These are phyloP conservation scores for Fragum fragum DNA, from an alignment of 2,888 invertebrate species.

Conservation along the genomic window DNA sequence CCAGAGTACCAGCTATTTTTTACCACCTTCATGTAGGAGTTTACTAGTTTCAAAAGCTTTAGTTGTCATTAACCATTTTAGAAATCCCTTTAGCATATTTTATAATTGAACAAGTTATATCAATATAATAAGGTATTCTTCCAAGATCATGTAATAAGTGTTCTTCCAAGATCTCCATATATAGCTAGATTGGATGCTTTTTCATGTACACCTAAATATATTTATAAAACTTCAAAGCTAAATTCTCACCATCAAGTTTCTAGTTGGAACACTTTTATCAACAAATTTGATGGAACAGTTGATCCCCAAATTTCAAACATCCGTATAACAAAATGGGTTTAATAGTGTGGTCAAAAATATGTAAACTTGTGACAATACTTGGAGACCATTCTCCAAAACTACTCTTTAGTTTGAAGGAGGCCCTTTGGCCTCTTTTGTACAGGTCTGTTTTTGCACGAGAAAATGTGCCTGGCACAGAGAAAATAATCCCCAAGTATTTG, in stretches of 20 bases:
- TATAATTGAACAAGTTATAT: constrained; percentile 6
- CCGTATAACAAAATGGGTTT: constrained; percentile 16
- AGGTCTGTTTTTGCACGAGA: not conserved
- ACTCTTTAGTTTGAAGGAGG: constrained; percentile 13
- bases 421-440: constrained; percentile 7
- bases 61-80: not conserved
- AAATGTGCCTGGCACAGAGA: not conserved
- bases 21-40: not conserved
- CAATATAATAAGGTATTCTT: not conserved
- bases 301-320: constrained; percentile 3
- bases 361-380: not conserved
- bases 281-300: not conserved
- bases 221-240: not conserved
- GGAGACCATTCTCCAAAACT: not conserved
- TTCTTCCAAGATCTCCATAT: not conserved
- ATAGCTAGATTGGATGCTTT: not conserved
- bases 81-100: not conserved
- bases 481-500: constrained; percentile 9
- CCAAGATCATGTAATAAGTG: not conserved
- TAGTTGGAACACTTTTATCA: not conserved
- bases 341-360: constrained; percentile 7
- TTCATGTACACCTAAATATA: not conserved
- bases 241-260: not conserved
- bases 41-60: constrained; percentile 7
- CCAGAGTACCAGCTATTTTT: not conserved